Base-by-base conservation (phyloP, 2,888 invertebrate genomes). In the Panopea generosa region DNA sequence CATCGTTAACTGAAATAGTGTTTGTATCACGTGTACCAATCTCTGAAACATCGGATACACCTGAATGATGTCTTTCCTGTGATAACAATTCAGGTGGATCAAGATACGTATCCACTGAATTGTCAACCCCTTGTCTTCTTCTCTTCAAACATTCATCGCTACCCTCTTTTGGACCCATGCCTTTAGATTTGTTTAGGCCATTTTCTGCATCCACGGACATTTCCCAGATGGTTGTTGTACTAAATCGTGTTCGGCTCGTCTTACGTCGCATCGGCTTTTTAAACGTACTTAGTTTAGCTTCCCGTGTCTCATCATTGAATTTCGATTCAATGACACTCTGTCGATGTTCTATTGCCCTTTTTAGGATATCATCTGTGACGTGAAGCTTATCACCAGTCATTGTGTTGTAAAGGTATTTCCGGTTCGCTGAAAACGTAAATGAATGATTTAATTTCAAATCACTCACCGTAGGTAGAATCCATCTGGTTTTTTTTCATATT, bases 181-280 rank as follows among this genome's bases (percentile, higher is more conserved):
- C 40, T 40, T 40, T 40, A 16, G 7, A 16, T 40, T 33, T 60
- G 49, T 38, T 7, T n/a, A 27, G n/a, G 22, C 16, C 16, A 7
- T 43, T 26, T 9, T 53, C 47, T 6, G 29, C 24, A 22, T 72
- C 77, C 3, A 72, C 72, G 1, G 62, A 68, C 72, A 77, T 77
- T 56, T 77, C 77, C 72, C 71, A 77, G 38, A 72, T 72, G 11
- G 77, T 77, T 7, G 72, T 77, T 6, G 77, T 77, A 45, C 68
- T 77, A 43, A 77, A 68, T 26, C 77, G 24, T 16, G 72, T 62
- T 20, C 60, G 72, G 40, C 72, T 72, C 33, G 49, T 67, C 22
- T 63, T 72, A 43, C 68, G n/a, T 29, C 53, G 56, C 29, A 72
- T 33, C 1, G 71, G 55, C 33, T 29, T 52, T 52, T 68, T 77